phyloP scores from a whole-genome alignment of 2,888 invertebrate genomes.

The Drosophila barbarae region DNA sequence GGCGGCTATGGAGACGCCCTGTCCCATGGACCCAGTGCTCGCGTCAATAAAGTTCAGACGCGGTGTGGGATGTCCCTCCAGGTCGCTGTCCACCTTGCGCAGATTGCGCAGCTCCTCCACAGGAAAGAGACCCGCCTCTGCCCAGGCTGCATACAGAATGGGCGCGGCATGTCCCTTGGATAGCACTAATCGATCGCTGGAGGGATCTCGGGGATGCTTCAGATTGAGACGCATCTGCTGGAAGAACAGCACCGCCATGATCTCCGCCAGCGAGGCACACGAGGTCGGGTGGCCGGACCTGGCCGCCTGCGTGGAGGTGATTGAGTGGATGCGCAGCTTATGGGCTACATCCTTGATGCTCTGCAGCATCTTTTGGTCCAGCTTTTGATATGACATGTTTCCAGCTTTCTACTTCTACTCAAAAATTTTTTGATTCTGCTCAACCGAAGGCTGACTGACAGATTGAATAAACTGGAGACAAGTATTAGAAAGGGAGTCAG shows the following conservation, averaged over 20 bases:
- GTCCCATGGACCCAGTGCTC: constrained; percentile 98
- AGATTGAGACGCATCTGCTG: constrained; percentile 97
- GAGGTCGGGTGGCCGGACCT: constrained; percentile 99
- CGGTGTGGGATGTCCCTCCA: constrained; percentile 99
- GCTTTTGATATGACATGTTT: constrained; percentile 84
- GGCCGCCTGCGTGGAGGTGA: constrained; percentile 94
- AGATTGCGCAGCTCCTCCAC: constrained; percentile 90
- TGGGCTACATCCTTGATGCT: constrained; percentile 95
- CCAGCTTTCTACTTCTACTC: neutral
- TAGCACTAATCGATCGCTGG: constrained; percentile 96
- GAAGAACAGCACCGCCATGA: constrained; percentile 99
- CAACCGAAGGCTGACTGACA: constrained; percentile 14
- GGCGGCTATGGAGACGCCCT: constrained; percentile 95
- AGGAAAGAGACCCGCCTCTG: constrained; percentile 96
- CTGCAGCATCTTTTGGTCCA: constrained; percentile 85
- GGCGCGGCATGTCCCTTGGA: constrained; percentile 99
- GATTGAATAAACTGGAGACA: neutral
- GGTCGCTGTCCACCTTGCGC: constrained; percentile 93
- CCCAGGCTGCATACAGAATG: constrained; percentile 99
- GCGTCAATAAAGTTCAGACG: constrained; percentile 98
- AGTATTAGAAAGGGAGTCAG: neutral
- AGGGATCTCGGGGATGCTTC: constrained; percentile 90
- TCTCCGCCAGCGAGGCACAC: constrained; percentile 98
- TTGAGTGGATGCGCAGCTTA: constrained; percentile 94
- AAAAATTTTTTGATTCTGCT: neutral